Base-by-base conservation (phyloP, 2,797 vertebrate genomes). In the Pachyuromys duprasi region DNA sequence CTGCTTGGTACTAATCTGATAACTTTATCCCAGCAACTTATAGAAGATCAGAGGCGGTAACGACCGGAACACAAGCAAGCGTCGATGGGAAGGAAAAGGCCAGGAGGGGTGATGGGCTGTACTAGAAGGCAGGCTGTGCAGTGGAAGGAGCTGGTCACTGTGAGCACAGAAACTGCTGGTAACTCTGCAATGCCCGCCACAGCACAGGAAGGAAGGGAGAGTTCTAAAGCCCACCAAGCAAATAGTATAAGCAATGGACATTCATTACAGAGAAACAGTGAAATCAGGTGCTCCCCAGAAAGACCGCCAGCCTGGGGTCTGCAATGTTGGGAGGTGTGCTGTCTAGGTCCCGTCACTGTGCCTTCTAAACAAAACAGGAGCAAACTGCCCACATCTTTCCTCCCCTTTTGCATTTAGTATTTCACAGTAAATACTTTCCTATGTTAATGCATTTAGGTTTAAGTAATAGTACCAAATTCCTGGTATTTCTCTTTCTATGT, bases 281-380 rank as follows among this genome's bases (percentile, higher is more conserved):
- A 24, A 53, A 57, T 11, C 15, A 49, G 11, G 28, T 45, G 60
- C 13, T 9, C 79, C 45, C 36, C 36, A 76, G 67, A 70, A 57
- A 78, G 72, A 60, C 28, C 62, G 24, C 0, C 13, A 24, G 20
- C n/a, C 84, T 72, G 53, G 45, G 49, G 36, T 28, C 83, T 1
- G 28, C 3, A 26, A 5, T 57, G 14, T 13, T 26, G 0, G 39
- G 45, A 86, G 63, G 49, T 17, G 1, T 4, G 7, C 28, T 31
- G 13, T 4, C 84, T 26, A 82, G 22, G 22, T 72, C 55, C 36
- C 28, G 12, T 18, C 26, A 13, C 31, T 63, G 17, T 13, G 39
- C 22, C 53, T 65, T 80, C 90, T 91, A 67, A 67, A 5, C 91
- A 79, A 95, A 95, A 74, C 0, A 82, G 33, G 65, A 57, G 36